Conservation (phyloP, 2,797 vertebrate species). For the Pteronotus mesoamericanus region DNA sequence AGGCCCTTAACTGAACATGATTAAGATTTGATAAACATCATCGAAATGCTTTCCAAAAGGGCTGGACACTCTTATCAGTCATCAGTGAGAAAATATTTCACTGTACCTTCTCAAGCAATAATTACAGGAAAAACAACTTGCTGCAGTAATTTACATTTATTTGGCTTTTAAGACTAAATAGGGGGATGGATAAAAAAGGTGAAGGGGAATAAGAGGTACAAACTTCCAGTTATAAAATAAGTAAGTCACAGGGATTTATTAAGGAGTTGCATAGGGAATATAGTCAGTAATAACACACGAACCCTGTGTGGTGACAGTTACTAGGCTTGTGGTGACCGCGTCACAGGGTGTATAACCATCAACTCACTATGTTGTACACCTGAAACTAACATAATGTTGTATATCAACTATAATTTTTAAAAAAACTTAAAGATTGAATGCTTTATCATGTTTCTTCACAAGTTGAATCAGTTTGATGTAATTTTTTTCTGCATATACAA, state of each 20-base stretch:
- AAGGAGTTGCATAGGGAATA: not conserved
- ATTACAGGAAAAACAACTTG: not conserved
- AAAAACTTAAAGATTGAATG: not conserved
- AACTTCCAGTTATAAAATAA: too few relatives aligned
- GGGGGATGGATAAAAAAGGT: not conserved
- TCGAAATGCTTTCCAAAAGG: not conserved
- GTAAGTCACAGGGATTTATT: not conserved
- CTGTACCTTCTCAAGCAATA: not conserved
- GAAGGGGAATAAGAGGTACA: too few relatives aligned
- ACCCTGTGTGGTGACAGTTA: not conserved
- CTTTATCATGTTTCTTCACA: not conserved
- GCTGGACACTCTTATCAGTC: not conserved
- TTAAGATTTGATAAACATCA: conserved; percentile 14
- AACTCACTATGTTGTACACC: not conserved
- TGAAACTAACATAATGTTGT: not conserved
- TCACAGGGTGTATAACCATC: not conserved
- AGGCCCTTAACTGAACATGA: not conserved
- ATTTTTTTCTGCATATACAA: not conserved
- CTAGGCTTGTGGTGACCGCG: not conserved
- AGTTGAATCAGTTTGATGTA: not conserved
- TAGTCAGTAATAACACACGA: not conserved
- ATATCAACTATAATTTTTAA: not conserved
- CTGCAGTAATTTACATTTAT: not conserved
- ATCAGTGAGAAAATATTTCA: not conserved
- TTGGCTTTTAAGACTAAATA: not conserved